These are phyloP conservation scores for Trichogramma pretiosum DNA, from an alignment of 1,140 invertebrate genomes.

Conservation along the genomic window DNA sequence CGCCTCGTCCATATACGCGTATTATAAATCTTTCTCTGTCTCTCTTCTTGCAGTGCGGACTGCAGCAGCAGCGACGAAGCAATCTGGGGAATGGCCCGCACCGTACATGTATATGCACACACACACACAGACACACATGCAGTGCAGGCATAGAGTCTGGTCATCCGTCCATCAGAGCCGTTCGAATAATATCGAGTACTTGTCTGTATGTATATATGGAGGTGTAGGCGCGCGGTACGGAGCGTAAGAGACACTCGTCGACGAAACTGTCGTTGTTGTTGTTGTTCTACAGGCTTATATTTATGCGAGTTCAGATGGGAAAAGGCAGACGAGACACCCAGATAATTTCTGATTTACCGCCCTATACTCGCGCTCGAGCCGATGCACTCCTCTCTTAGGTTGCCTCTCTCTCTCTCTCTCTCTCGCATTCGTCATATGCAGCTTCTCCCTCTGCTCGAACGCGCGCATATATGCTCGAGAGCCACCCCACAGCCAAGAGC, in stretches of 20 bases:
- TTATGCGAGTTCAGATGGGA: conserved; percentile 42
- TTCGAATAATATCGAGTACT: conserved; percentile 15
- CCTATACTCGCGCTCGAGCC: too few species aligned
- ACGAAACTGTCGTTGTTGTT: too few species aligned
- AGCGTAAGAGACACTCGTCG: background rate
- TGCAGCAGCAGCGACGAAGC: conserved; percentile 39
- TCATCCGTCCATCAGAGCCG: conserved; percentile 43
- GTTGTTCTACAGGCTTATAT: conserved; percentile 22
- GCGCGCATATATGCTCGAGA: too few species aligned
- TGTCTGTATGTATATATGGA: too few species aligned
- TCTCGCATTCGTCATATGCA: conserved; percentile 18
- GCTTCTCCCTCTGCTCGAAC: too few species aligned
- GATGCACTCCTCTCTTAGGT: too few species aligned
- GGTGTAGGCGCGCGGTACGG: conserved; percentile 5
- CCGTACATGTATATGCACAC: too few species aligned
- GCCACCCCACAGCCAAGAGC: too few species aligned
- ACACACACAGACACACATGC: too few species aligned
- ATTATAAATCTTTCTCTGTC: too few species aligned
- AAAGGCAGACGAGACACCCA: conserved; percentile 39
- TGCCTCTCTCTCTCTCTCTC: background rate
- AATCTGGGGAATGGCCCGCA: conserved; percentile 44
- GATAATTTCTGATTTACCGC: conserved; percentile 47
- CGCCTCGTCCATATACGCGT: too few species aligned
- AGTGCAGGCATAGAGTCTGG: too few species aligned
- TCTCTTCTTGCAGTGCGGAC: conserved; percentile 41